Evolutionary conservation across 2,888 invertebrate species (phyloP), one percentile per base, ranked within the genome.

Genomic region (Himalopsyche kuldschensis): DNA sequence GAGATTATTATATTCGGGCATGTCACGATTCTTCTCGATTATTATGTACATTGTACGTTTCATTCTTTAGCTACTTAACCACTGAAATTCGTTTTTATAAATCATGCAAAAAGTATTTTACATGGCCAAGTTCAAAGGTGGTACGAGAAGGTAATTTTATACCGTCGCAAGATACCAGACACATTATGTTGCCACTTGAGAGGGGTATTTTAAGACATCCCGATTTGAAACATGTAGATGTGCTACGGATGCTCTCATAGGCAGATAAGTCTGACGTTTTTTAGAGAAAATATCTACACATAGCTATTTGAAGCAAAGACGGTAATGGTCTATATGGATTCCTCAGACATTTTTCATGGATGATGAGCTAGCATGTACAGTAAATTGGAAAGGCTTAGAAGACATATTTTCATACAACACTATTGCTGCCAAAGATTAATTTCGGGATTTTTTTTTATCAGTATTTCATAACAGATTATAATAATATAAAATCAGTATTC

Each of bases 51-150:
- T n/a, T n/a, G n/a, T n/a, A n/a, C n/a, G 15, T 15, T 41, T 41
- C 3, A 41, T 41, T 11, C 41, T 41, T 41, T 41, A 15, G 11
- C 8, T 2, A 55, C 20, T 24, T 10, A 24, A 20, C 24, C 55
- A 20, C 20, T 55, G 20, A 20, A 20, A 55, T 55, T 55, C 55
- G 3, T 15, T 55, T 20, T 20, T 20, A 55, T 20, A 20, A 20
- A 55, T 8, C 55, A 55, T 55, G 20, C 55, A 55, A 55, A 48
- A 55, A 27, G 27, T 75, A 17, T 27, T 41, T 47, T 75, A 75
- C 30, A 31, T 55, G 76, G 81, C 77, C 81, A 81, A 81, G 81
- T 81, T 81, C 81, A 81, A 32, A 63, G 77, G 81, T 81, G 17
- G 75, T 75, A 30, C 46, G 27, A 35, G 32, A 47, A 75, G 47